A percentile compares a stretch with the other conserved stretches of the same genome.
Evolutionary conservation across 2,888 invertebrate genomes (phyloP).

Genomic region (Conops quadrifasciatus): DNA sequence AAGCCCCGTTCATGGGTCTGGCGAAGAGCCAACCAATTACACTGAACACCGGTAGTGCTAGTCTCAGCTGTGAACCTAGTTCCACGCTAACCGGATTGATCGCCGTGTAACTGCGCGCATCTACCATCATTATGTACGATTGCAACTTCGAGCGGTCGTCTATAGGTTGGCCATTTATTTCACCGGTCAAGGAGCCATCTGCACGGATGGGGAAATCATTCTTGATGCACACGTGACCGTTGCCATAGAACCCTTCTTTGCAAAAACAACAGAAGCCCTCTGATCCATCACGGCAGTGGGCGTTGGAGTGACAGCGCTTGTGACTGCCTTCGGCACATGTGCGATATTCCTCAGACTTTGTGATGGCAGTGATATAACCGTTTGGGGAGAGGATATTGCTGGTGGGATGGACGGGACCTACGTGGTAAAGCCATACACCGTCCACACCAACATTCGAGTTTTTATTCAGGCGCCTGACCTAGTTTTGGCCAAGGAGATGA

Average conservation of each 20-base stretch:
- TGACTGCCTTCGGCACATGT: conserved; percentile 72
- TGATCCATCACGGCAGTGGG: conserved; percentile 82
- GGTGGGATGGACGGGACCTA: conserved; percentile 74
- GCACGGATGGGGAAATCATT: conserved; percentile 85
- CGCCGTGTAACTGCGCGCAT: conserved; percentile 90
- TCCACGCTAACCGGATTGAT: conserved; percentile 80
- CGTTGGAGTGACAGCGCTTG: conserved; percentile 81
- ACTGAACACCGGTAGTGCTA: conserved; percentile 83
- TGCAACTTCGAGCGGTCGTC: conserved; percentile 80
- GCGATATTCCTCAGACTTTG: conserved; percentile 57
- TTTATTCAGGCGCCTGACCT: conserved; percentile 69
- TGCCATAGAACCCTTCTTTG: conserved; percentile 85
- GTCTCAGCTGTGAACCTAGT: conserved; percentile 82
- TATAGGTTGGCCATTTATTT: conserved; percentile 79
- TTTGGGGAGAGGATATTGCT: conserved; percentile 77
- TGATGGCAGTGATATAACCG: conserved; percentile 66
- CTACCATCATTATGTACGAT: conserved; percentile 88
- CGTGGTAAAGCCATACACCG: conserved; percentile 87
- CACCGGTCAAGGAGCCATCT: conserved; percentile 86
- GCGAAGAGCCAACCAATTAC: conserved; percentile 95
- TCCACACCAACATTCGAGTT: conserved; percentile 86
- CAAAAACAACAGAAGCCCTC: conserved; percentile 92
- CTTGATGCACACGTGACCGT: conserved; percentile 89
- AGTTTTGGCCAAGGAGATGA: conserved; percentile 10
- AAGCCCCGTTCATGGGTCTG: conserved; percentile 73